Evolutionary conservation across 2,888 invertebrate genomes (phyloP).

Genomic region (Morpho helenor): DNA sequence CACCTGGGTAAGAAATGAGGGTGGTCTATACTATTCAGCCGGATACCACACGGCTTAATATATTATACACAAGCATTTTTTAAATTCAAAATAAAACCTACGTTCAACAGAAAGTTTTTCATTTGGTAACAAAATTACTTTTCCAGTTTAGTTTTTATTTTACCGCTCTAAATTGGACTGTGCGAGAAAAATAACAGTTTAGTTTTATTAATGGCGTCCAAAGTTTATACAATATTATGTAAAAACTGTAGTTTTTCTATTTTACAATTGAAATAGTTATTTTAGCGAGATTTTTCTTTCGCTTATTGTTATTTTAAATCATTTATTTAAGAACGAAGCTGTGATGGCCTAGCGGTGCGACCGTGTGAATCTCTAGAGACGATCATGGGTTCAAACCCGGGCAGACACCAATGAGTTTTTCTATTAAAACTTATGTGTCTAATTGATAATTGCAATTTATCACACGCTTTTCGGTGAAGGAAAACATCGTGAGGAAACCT

Average conservation of each 20-base stretch:
- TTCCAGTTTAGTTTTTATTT: conserved; percentile 5
- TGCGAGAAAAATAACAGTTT: conserved; percentile 3
- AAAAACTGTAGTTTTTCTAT: conserved; percentile 17
- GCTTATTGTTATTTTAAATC: neutral
- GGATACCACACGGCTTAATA: neutral
- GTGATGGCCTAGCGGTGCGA: too few relatives aligned
- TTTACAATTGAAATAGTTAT: conserved; percentile 11
- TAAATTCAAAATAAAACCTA: neutral
- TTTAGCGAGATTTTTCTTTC: neutral
- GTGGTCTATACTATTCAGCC: too few relatives aligned
- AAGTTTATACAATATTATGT: conserved; percentile 21
- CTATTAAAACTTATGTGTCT: too few relatives aligned
- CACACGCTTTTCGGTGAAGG: too few relatives aligned
- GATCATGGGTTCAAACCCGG: too few relatives aligned
- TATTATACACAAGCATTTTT: neutral
- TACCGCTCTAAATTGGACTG: conserved; percentile 11
- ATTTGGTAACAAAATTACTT: conserved; percentile 9
- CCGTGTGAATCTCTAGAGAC: too few relatives aligned
- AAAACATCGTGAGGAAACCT: too few relatives aligned
- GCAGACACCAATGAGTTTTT: too few relatives aligned
- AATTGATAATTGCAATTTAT: too few relatives aligned
- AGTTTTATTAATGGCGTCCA: conserved; percentile 16
- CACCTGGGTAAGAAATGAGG: too few relatives aligned
- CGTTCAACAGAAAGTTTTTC: conserved; percentile 4
- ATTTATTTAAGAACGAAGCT: too few relatives aligned